Evolutionary conservation across 2,113 vertebrate genomes (phyloP).

Genomic region (Nyctibius bracteatus): DNA sequence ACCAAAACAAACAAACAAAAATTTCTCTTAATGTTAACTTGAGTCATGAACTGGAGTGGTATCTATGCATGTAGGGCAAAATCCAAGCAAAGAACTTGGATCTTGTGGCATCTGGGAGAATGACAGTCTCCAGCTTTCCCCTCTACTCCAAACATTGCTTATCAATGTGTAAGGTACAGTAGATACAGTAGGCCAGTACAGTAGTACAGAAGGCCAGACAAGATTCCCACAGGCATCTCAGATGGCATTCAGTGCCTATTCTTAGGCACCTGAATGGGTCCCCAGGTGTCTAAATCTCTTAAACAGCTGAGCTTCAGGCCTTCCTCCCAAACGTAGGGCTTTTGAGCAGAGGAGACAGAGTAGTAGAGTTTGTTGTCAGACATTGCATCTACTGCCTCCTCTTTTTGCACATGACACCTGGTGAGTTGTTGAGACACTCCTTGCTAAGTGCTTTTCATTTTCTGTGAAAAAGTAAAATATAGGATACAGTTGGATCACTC

Average conservation of each 20-base stretch:
- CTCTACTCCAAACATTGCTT: not conserved
- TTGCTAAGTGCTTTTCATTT: not conserved
- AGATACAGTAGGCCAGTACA: no score
- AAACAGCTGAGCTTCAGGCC: not conserved
- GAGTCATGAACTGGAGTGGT: not conserved
- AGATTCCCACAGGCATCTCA: not conserved
- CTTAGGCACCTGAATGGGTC: not conserved
- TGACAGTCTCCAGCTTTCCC: not conserved
- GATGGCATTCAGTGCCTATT: not conserved
- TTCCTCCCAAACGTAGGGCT: accelerated
- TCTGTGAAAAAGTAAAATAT: not conserved
- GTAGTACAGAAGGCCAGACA: no score
- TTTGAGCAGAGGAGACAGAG: not conserved
- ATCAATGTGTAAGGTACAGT: no score
- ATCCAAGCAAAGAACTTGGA: not conserved
- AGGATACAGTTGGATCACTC: not conserved
- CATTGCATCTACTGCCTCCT: not conserved
- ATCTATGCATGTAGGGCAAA: not conserved
- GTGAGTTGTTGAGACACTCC: not conserved
- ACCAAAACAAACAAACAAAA: not conserved
- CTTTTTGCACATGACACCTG: not conserved
- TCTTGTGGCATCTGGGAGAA: not conserved
- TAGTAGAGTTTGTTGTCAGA: not conserved
- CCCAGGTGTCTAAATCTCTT: not conserved
- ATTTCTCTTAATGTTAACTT: not conserved